Evolutionary conservation across 2,797 vertebrate genomes (phyloP), one percentile per base, ranked within the genome.

Genomic region (Platyrinchus mystaceus): DNA sequence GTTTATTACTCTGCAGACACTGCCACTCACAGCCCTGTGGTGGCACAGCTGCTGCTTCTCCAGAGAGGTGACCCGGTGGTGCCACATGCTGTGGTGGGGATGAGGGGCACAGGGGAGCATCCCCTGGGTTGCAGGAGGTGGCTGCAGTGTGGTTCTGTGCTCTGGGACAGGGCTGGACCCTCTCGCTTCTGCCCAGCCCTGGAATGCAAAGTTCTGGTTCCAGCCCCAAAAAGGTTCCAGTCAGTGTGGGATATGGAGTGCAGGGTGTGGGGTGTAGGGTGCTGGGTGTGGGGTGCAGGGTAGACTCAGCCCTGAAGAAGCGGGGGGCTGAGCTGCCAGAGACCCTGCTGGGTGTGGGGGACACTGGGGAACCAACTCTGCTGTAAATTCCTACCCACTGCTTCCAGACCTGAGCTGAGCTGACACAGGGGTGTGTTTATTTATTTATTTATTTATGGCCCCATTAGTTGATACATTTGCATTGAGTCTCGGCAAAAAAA

Each of bases 21-120:
- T 89, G 95, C 88, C 92, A 2, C 94, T 94, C 24, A 59, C 95
- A 94, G 94, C 94, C 71, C 47, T 9, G 85, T 12, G 36, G 67
- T 50, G 92, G 88, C 95, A 91, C 95, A 87, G 85, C 95, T 4
- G 4, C 92, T 5, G 68, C 53, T 87, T 30, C 75, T 63, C 62
- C 59, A 0, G 63, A 2, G 6, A 12, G 63, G 86, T 20, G 75
- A 59, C 73, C 73, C 21, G 2, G n/a, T 23, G 0, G 23, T 44
- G 75, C 7, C 62, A 30, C 52, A 26, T 14, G 7, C 46, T 52
- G 64, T 27, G 36, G 20, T 39, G 36, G 47, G 66, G 28, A 37
- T 21, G 7, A 6, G 41, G 55, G 77, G 6, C 32, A 14, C 21
- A 3, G 3, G 8, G 19, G 1, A 23, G 0, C 1, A 18, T 41